Conservation (phyloP, 2,888 invertebrate genomes). For the Netelia fuscicornis region DNA sequence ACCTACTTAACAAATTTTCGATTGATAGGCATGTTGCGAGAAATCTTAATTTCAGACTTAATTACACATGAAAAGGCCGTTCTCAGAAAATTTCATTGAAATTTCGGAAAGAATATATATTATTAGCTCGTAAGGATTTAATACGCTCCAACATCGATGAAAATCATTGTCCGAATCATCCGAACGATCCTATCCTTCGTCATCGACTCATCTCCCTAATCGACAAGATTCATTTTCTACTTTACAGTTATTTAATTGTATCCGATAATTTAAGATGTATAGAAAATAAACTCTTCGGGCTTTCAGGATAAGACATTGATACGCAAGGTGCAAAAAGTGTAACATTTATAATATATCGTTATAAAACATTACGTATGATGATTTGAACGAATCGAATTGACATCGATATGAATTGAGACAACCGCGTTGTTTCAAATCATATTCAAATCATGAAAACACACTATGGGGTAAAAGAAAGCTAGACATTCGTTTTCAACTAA, state of each 20-base stretch:
- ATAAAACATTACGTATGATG: slow-evolving; percentile 1
- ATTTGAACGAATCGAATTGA: too few species aligned
- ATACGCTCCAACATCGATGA: too few species aligned
- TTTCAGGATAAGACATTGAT: slow-evolving; percentile 30
- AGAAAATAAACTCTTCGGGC: not conserved
- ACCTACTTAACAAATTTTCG: not conserved
- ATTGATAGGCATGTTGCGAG: not conserved
- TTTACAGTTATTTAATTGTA: slow-evolving; percentile 13
- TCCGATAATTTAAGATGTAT: not conserved
- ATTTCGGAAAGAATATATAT: too few species aligned
- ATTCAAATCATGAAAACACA: too few species aligned
- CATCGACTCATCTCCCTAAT: not conserved
- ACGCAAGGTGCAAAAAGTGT: slow-evolving; percentile 1
- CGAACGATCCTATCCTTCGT: not conserved
- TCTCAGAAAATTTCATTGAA: not conserved
- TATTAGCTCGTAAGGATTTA: too few species aligned
- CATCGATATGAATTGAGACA: too few species aligned
- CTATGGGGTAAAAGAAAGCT: not conserved
- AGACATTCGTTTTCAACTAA: slow-evolving; percentile 9
- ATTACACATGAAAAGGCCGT: not conserved
- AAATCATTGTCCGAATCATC: not conserved
- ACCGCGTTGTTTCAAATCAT: too few species aligned
- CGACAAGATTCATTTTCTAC: slow-evolving; percentile 24
- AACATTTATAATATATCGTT: slow-evolving; percentile 8
- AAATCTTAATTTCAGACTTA: not conserved